phyloP scores from a whole-genome alignment of 2,888 invertebrate genomes.

The Leptura quadrifasciata region DNA sequence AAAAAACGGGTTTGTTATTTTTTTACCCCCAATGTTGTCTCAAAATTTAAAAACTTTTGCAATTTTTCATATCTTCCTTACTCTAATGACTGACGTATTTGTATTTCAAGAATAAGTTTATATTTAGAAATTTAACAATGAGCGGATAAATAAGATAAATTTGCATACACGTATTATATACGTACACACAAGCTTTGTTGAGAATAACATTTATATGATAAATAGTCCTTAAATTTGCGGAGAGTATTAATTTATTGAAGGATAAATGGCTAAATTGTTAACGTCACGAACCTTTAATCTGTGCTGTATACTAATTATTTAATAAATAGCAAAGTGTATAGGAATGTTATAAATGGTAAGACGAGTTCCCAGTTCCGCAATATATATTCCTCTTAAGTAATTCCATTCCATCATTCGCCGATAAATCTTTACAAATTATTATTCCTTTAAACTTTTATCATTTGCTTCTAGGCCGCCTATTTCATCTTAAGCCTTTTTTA shows the following conservation, averaged over 20 bases:
- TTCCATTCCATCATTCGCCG: slow-evolving; percentile 56
- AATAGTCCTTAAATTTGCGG: slow-evolving; percentile 22
- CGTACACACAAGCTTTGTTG: neutral
- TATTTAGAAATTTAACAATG: neutral
- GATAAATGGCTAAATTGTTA: slow-evolving; percentile 31
- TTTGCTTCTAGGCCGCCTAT: slow-evolving; percentile 42
- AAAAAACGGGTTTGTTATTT: no score
- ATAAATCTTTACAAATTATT: slow-evolving; percentile 62
- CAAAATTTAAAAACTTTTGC: no score
- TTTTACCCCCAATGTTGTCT: no score
- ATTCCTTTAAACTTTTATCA: slow-evolving; percentile 56
- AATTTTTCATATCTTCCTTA: no score
- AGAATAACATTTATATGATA: slow-evolving; percentile 23
- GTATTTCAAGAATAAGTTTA: slow-evolving; percentile 1
- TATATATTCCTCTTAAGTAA: slow-evolving; percentile 60
- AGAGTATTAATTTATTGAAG: slow-evolving; percentile 22
- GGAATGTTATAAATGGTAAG: slow-evolving; percentile 59
- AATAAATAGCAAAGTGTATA: slow-evolving; percentile 33
- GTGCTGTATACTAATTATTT: slow-evolving; percentile 31
- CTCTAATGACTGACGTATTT: no score
- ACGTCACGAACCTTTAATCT: slow-evolving; percentile 36
- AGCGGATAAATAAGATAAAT: neutral
- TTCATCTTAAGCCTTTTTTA: slow-evolving; percentile 38
- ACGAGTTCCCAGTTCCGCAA: slow-evolving; percentile 52
- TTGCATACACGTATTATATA: slow-evolving; percentile 3